phyloP scores from a whole-genome alignment of 2,888 invertebrate species.

The Cantharis rufa region DNA sequence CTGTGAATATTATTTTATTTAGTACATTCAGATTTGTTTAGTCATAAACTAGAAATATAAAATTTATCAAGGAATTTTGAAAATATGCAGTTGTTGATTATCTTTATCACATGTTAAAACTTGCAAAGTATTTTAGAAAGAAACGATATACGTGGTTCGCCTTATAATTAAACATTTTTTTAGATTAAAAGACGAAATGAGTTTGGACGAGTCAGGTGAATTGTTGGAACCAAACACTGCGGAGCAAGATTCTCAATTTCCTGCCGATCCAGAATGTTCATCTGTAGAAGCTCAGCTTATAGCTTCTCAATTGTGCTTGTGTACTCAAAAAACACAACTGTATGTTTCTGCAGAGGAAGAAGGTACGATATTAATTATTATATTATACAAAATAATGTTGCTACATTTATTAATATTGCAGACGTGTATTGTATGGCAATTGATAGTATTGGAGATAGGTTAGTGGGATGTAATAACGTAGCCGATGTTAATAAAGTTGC shows the following conservation, averaged over 20 bases:
- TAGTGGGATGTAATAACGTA: slow-evolving; percentile 81
- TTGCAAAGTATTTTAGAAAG: neutral
- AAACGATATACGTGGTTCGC: neutral
- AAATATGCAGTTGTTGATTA: neutral
- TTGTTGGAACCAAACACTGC: slow-evolving; percentile 35
- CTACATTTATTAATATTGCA: slow-evolving; percentile 39
- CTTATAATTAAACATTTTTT: neutral
- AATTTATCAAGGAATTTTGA: neutral
- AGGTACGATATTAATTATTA: slow-evolving; percentile 34
- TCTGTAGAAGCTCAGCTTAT: slow-evolving; percentile 39
- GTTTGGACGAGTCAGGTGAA: slow-evolving; percentile 31
- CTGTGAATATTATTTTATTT: neutral
- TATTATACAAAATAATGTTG: neutral
- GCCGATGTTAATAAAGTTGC: slow-evolving; percentile 62
- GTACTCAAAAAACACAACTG: slow-evolving; percentile 44
- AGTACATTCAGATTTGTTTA: neutral
- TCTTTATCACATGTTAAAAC: neutral
- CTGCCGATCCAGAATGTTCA: slow-evolving; percentile 42
- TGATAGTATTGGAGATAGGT: slow-evolving; percentile 72
- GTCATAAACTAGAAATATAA: neutral
- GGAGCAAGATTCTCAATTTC: slow-evolving; percentile 39
- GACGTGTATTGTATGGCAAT: slow-evolving; percentile 76
- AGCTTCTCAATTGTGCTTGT: slow-evolving; percentile 46
- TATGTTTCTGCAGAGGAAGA: slow-evolving; percentile 38
- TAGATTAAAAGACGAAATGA: slow-evolving; percentile 32